Base-by-base conservation (phyloP, 2,888 invertebrate genomes). In the Himalopsyche kuldschensis region DNA sequence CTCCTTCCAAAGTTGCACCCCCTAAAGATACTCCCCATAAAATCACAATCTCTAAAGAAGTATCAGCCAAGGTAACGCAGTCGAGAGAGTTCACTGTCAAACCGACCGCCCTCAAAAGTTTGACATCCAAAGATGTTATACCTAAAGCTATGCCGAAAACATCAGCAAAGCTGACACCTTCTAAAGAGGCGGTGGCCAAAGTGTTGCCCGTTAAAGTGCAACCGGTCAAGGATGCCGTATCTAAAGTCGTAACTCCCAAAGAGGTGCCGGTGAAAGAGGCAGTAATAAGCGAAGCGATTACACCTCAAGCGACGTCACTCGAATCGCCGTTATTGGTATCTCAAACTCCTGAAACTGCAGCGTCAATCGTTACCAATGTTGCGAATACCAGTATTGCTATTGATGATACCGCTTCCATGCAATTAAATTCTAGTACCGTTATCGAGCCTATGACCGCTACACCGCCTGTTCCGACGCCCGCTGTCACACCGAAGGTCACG, bases 161-260 rank as follows among this genome's bases (percentile, higher is more conserved):
- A 41, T 27, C 69, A 27, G 10, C 69, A 2, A 69, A 69, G 30
- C 11, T 10, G 15, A 27, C 30, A 11, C 69, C 27, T 30, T 30
- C 69, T 27, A 69, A 69, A 69, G 69, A 69, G 10, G 69, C 30
- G 5, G 63, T 24, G 24, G 5, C 24, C 0, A 63, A 63, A 24
- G 63, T 24, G 63, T 27, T 27, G 15, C 69, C 69, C 11, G 69
- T 69, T 11, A 69, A 69, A 69, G 27, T 24, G 15, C 24, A 15
- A 15, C 69, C 30, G 30, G 15, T 30, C 24, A 69, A 69, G 69
- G 69, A 69, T 3, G 6, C 69, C 24, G 69, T 91, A 84, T 89
- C 90, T 10, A 88, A 88, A 1, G 85, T 87, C 41, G 91, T 90
- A 3, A 69, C 27, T 6, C 27, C 27, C 2, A 69, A 69, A 69